Percentiles rank a stretch among this genome's conserved stretches.
Evolutionary conservation across 35 echinoderm and acorn worm genomes (phyloP).

Genomic region (Nesometra sesokonis): DNA sequence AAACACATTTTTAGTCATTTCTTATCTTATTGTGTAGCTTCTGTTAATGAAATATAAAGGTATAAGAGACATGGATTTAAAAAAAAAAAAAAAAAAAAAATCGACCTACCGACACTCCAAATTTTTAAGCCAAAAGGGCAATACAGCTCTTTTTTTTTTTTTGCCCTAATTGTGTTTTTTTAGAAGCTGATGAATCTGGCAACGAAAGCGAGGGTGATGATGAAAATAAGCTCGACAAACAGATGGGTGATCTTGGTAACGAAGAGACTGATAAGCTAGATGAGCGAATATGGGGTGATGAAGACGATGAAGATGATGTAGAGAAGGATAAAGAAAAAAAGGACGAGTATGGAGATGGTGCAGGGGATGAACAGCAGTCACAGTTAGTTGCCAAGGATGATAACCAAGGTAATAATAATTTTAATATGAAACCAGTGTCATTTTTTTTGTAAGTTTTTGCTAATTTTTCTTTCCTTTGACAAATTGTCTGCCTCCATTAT

Average conservation of each 20-base stretch:
- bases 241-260: conserved; percentile 93
- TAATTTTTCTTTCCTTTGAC: too few relatives aligned
- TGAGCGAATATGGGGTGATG: conserved; percentile 96
- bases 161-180: not conserved
- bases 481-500: too few relatives aligned
- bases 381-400: conserved; percentile 95
- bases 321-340: conserved; percentile 65
- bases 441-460: too few relatives aligned
- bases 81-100: too few relatives aligned
- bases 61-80: too few relatives aligned
- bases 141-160: too few relatives aligned
- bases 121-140: too few relatives aligned
- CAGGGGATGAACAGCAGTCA: conserved; percentile 49
- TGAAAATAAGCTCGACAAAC: conserved; percentile 86
- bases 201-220: conserved; percentile 61
- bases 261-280: conserved; percentile 81
- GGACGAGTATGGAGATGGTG: conserved; percentile 49
- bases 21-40: too few relatives aligned
- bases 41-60: too few relatives aligned
- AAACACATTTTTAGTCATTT: too few relatives aligned
- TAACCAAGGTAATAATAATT: conserved; percentile 40
- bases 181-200: conserved; percentile 44
- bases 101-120: too few relatives aligned
- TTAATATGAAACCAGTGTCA: too few relatives aligned
- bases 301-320: conserved; percentile 59